Evolutionary conservation across 2,113 vertebrate species (phyloP), one percentile per base, ranked within the genome.

Genomic region (Ptilonorhynchus violaceus): DNA sequence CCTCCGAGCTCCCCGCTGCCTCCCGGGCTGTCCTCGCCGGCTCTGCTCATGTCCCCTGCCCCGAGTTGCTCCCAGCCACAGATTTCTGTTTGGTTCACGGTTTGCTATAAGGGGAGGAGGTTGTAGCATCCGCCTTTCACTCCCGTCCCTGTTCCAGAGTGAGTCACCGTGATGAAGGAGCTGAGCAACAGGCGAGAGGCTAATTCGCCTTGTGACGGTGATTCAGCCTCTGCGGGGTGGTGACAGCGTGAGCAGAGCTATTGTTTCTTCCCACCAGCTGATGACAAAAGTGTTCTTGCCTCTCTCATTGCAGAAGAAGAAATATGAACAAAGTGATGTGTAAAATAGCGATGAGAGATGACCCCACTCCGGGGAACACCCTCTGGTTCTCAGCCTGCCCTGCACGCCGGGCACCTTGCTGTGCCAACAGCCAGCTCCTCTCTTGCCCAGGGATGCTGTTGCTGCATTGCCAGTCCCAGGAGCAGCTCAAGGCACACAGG

Each of bases 201-300:
- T 25, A 9, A 49, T 39, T 49, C 3, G 70, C 91, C 92, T 83
- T 88, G 94, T 79, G 96, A 68, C 31, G 74, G 88, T 96, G 96
- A 97, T 95, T 97, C 96, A 97, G 90, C 62, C 66, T 62, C 85
- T 56, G 88, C 8, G 5, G 85, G 85, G 78, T 31, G 84, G 70
- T 27, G 96, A 67, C 85, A 52, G 93, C 69, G 27, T 2, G 35
- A 96, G 90, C 68, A 46, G 14, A 70, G 85, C 75, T 69, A 92
- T 93, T 96, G 94, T 95, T 93, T 37, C 83, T 88, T 78, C 67
- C 60, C 66, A 10, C 41, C n/a, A 39, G 86, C 83, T 47, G 85
- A 64, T 77, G 92, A 90, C 88, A 94, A 31, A 88, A 88, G 63
- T 1, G 4, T 50, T 77, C 66, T 64, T 79, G 49, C 74, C 49